These are phyloP conservation scores for Bovichtus variegatus DNA, from an alignment of 2,797 vertebrate species.

Conservation along the genomic window DNA sequence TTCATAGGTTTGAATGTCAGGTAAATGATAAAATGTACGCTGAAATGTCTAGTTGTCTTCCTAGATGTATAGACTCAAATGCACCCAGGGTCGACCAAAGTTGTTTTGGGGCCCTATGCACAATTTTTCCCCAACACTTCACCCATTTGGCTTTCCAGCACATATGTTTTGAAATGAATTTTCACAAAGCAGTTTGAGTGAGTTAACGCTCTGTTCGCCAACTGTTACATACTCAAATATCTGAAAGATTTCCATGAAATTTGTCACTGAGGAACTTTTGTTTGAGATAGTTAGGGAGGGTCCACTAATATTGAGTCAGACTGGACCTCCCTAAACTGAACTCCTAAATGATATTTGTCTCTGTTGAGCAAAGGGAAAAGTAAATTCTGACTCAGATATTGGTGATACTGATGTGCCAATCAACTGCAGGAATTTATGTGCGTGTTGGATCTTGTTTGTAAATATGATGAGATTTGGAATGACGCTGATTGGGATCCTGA, in stretches of 20 bases:
- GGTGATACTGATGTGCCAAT: neutral
- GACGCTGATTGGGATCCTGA: too few species aligned
- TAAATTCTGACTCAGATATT: neutral
- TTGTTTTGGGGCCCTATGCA: neutral
- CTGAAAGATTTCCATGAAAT: neutral
- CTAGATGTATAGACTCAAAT: neutral
- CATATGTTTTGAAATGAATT: neutral
- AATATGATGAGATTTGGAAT: neutral
- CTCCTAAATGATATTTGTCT: neutral
- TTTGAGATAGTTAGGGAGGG: too few species aligned
- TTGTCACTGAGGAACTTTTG: neutral
- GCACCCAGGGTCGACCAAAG: too few species aligned
- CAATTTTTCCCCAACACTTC: neutral
- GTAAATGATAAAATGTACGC: constrained; percentile 66
- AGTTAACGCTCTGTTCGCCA: neutral
- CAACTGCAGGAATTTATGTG: neutral
- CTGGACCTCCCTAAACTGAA: neutral
- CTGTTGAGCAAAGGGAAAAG: neutral
- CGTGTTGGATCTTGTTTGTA: constrained; percentile 32
- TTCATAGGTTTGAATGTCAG: constrained; percentile 98
- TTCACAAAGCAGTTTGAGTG: neutral
- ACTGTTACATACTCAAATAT: neutral
- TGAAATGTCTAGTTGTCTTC: neutral
- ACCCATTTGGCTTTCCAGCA: neutral
- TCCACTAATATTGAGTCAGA: neutral